A percentile compares a stretch with the other conserved stretches of the same genome.
These are phyloP conservation scores for Pontoporia blainvillei DNA, from an alignment of 2,113 vertebrate species.

Conservation along the genomic window DNA sequence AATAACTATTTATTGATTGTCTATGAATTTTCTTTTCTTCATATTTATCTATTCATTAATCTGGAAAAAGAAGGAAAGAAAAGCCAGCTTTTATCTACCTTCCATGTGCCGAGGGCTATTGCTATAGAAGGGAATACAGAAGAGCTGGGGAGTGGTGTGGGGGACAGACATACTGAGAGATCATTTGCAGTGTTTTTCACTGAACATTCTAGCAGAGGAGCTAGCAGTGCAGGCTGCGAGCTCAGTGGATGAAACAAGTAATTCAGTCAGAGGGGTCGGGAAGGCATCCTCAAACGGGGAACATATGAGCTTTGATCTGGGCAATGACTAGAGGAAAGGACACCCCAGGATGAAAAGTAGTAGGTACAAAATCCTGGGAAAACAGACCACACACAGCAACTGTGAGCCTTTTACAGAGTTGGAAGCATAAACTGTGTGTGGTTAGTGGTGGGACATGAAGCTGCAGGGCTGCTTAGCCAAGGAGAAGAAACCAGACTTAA, in stretches of 20 bases:
- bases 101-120: fast-evolving
- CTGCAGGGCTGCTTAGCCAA: not conserved
- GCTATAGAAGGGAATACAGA: too few species aligned
- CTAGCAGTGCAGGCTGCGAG: not conserved
- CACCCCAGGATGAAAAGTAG: too few species aligned
- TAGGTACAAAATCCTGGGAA: fast-evolving
- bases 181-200: fast-evolving
- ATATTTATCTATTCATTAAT: not conserved
- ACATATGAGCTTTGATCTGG: not conserved
- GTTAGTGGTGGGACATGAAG: not conserved
- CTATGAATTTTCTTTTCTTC: not conserved
- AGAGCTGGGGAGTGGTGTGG: fast-evolving
- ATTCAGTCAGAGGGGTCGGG: not conserved
- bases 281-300: not conserved
- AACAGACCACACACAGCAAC: fast-evolving
- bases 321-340: not conserved
- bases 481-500: not conserved
- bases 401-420: fast-evolving
- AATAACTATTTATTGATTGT: not conserved
- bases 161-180: not conserved
- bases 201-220: not conserved
- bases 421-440: fast-evolving
- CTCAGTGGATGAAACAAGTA: not conserved
- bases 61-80: not conserved
- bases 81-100: not conserved